Evolutionary conservation across 2,797 vertebrate species (phyloP).

Genomic region (Hoplostethus mediterraneus): DNA sequence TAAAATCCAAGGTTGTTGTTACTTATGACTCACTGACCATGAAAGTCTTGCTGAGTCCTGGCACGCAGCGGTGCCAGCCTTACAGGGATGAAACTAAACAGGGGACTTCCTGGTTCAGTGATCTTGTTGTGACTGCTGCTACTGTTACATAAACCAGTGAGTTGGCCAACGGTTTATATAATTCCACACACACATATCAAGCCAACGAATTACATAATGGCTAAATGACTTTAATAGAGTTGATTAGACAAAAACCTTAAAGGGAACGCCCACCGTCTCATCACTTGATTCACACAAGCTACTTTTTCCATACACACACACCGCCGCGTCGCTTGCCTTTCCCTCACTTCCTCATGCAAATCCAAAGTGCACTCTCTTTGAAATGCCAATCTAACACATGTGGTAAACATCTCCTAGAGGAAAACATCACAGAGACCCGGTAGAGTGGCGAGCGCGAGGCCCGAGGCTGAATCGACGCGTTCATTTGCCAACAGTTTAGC

Average conservation of each 20-base stretch:
- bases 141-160: conserved; percentile 29
- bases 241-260: conserved; percentile 29
- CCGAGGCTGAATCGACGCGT: conserved; percentile 74
- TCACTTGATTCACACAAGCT: conserved; percentile 15
- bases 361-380: conserved; percentile 65
- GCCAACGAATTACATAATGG: conserved; percentile 1
- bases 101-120: conserved; percentile 33
- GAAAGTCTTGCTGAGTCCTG: too few relatives aligned
- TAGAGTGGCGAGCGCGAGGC: conserved; percentile 53
- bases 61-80: conserved; percentile 1
- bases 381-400: conserved; percentile 72
- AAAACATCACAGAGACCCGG: conserved; percentile 56
- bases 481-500: conserved; percentile 76
- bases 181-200: conserved; percentile 2
- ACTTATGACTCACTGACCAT: too few relatives aligned
- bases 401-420: conserved; percentile 72
- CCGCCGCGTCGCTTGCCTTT: conserved; percentile 29
- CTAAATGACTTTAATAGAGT: conserved; percentile 5
- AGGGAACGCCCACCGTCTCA: conserved; percentile 1
- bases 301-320: conserved; percentile 44
- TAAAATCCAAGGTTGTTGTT: too few relatives aligned
- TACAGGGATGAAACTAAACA: conserved; percentile 46
- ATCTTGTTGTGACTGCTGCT: conserved; percentile 22
- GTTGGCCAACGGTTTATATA: neutral
- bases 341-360: conserved; percentile 55